phyloP scores from a whole-genome alignment of 2,113 vertebrate genomes.

The Electrona antarctica region DNA sequence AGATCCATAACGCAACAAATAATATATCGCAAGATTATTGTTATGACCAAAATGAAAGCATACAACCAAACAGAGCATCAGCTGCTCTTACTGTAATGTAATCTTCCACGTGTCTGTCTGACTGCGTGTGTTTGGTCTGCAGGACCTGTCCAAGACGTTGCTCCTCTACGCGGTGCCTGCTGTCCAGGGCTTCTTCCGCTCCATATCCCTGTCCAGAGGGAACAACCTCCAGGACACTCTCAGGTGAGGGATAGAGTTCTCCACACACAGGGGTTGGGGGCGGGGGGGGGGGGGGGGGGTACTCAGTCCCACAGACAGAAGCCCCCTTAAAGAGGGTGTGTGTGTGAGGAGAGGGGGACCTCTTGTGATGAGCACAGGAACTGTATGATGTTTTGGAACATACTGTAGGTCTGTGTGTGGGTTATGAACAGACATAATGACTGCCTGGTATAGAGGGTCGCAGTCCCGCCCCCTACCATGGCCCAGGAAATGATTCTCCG shows the following conservation, averaged over 20 bases:
- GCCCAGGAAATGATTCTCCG: too few relatives aligned
- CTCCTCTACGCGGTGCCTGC: constrained; percentile 97
- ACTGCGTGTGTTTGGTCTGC: constrained; percentile 2
- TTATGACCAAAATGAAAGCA: too few relatives aligned
- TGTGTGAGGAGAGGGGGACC: constrained; percentile 43
- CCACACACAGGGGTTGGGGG: not conserved
- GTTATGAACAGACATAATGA: too few relatives aligned
- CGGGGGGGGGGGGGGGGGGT: not conserved
- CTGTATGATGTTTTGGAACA: not conserved
- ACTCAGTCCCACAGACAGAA: not conserved
- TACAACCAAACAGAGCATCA: too few relatives aligned
- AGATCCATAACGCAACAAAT: too few relatives aligned
- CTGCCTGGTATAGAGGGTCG: too few relatives aligned
- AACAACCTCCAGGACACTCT: constrained; percentile 98
- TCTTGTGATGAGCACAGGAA: constrained; percentile 57
- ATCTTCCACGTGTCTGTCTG: too few relatives aligned
- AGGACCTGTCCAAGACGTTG: constrained; percentile 96
- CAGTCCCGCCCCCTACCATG: not conserved
- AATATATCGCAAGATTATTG: too few relatives aligned
- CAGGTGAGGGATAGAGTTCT: constrained; percentile 76
- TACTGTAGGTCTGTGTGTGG: too few relatives aligned
- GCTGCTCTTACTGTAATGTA: too few relatives aligned
- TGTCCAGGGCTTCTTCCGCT: constrained; percentile 97
- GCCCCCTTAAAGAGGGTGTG: not conserved
- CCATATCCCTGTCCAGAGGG: constrained; percentile 95